phyloP scores from a whole-genome alignment of 2,113 vertebrate genomes.

The Passer montanus region DNA sequence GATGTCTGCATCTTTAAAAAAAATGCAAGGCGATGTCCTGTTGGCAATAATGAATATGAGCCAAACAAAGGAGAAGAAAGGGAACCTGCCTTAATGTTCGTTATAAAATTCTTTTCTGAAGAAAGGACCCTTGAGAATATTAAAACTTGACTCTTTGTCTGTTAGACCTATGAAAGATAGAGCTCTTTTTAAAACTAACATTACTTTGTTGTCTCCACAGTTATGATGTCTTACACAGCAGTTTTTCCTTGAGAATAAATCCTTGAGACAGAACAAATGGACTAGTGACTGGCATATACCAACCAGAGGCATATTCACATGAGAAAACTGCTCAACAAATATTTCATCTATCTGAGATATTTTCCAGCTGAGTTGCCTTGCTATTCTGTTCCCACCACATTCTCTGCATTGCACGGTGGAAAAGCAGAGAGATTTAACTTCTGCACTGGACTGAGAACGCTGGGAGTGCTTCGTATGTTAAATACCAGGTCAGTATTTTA shows the following conservation, averaged over 20 bases:
- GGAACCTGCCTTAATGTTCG: neutral
- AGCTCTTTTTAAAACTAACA: conserved; percentile 1
- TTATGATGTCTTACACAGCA: conserved; percentile 29
- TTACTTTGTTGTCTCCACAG: conserved; percentile 37
- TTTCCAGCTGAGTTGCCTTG: conserved; percentile 78
- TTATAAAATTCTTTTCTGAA: conserved; percentile 46
- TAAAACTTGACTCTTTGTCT: conserved; percentile 44
- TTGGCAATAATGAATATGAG: conserved; percentile 22
- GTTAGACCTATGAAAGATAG: neutral
- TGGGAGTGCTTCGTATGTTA: conserved; percentile 38
- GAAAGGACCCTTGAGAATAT: conserved; percentile 46
- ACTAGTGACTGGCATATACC: conserved; percentile 72
- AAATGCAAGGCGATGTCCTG: conserved; percentile 45
- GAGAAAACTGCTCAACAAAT: conserved; percentile 81
- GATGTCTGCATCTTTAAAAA: conserved; percentile 60
- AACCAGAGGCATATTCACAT: conserved; percentile 78
- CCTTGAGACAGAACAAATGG: conserved; percentile 55
- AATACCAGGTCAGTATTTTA: conserved; percentile 56
- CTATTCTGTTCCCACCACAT: conserved; percentile 80
- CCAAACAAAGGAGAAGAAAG: conserved; percentile 6
- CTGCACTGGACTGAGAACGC: conserved; percentile 59
- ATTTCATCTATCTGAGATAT: conserved; percentile 79
- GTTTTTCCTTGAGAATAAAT: conserved; percentile 54
- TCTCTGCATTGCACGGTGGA: conserved; percentile 72
- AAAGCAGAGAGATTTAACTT: conserved; percentile 76